phyloP scores from a whole-genome alignment of 2,113 vertebrate species.

The Bambusicola thoracicus region DNA sequence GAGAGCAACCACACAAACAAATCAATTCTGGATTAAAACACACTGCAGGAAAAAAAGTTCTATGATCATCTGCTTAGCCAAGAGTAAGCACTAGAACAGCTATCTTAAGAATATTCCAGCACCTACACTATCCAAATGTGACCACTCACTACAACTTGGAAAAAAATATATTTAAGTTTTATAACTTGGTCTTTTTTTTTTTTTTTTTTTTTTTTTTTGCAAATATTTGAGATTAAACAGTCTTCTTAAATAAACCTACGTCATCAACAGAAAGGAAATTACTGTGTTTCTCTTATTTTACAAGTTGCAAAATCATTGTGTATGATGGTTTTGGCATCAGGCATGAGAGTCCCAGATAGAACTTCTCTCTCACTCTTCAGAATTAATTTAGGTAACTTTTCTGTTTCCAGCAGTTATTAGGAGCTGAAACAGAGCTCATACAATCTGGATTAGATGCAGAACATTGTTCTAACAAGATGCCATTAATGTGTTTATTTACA shows the following conservation, averaged over 20 bases:
- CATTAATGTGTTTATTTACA: neutral
- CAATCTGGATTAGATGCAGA: neutral
- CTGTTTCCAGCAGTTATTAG: neutral
- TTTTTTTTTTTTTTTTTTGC: neutral
- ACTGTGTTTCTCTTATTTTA: neutral
- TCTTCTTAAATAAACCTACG: neutral
- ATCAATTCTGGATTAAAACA: slow-evolving; percentile 17
- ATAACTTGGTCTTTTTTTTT: neutral
- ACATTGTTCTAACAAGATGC: neutral
- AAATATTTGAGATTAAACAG: slow-evolving; percentile 1
- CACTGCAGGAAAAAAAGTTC: neutral
- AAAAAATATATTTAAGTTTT: neutral
- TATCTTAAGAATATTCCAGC: neutral
- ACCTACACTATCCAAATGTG: neutral
- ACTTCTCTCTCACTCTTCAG: neutral
- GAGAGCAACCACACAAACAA: neutral
- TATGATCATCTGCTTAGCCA: neutral
- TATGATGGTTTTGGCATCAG: too few relatives aligned
- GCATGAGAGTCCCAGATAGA: neutral
- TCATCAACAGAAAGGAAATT: neutral
- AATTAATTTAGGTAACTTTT: neutral
- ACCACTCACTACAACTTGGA: neutral
- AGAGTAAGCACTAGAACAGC: neutral
- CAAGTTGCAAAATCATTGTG: neutral
- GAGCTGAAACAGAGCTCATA: neutral